A percentile compares a stretch with the other conserved stretches of the same genome.
These are phyloP conservation scores for Paracanthobrama guichenoti DNA, from an alignment of 2,113 vertebrate genomes.

Conservation along the genomic window DNA sequence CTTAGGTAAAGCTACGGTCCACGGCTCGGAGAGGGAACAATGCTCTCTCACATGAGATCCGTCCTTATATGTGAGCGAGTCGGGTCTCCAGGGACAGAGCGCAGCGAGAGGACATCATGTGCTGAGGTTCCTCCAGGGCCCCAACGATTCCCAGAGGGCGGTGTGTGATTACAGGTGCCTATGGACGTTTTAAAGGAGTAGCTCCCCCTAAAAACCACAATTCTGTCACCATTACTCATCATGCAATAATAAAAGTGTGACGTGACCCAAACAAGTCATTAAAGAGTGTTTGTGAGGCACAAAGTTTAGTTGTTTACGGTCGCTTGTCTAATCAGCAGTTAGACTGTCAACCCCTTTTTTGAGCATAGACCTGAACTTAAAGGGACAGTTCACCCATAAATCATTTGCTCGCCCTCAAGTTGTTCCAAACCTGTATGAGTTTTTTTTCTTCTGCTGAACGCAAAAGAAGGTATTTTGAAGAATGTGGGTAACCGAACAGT, in stretches of 20 bases:
- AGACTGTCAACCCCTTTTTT: too few relatives aligned
- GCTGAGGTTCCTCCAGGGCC: constrained; percentile 3
- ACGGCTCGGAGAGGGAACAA: constrained; percentile 37
- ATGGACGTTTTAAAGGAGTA: neutral
- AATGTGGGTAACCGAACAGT: too few relatives aligned
- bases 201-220: neutral
- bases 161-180: neutral
- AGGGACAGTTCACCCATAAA: too few relatives aligned
- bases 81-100: constrained; percentile 10
- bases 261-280: neutral
- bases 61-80: constrained; percentile 36
- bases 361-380: too few relatives aligned
- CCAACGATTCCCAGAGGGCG: neutral
- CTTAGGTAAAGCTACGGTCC: constrained; percentile 8
- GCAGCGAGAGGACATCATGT: neutral
- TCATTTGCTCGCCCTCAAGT: too few relatives aligned
- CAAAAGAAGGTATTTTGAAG: too few relatives aligned
- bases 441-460: too few relatives aligned
- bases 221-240: neutral
- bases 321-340: neutral
- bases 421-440: too few relatives aligned
- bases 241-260: neutral
- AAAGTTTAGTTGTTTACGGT: neutral
- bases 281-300: neutral
- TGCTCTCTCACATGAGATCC: constrained; percentile 45